phyloP scores from a whole-genome alignment of 2,888 invertebrate species.

The Elegia similella region DNA sequence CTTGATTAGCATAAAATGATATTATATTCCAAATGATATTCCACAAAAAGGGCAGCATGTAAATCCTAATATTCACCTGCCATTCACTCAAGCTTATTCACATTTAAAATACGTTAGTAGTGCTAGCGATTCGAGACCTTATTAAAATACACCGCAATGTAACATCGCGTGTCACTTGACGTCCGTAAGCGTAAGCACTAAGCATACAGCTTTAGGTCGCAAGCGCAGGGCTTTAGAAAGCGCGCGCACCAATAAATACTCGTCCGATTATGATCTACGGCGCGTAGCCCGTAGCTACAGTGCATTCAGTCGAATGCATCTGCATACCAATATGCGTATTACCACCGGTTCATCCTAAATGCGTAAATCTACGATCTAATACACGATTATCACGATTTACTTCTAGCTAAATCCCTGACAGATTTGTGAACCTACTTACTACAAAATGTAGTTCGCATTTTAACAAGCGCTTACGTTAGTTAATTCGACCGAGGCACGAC shows the following conservation, averaged over 20 bases:
- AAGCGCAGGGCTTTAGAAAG: slow-evolving; percentile 62
- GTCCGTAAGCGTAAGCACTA: slow-evolving; percentile 47
- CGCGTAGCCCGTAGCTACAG: slow-evolving; percentile 76
- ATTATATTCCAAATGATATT: slow-evolving; percentile 24
- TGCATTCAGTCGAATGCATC: slow-evolving; percentile 38
- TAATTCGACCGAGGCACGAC: slow-evolving; percentile 39
- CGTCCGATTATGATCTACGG: slow-evolving; percentile 79
- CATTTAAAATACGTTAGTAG: slow-evolving; percentile 37
- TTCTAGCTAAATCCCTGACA: slow-evolving; percentile 12
- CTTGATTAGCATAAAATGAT: slow-evolving; percentile 33
- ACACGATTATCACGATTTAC: slow-evolving; percentile 20
- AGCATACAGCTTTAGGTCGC: slow-evolving; percentile 47
- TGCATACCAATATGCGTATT: slow-evolving; percentile 22
- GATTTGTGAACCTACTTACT: slow-evolving; percentile 19
- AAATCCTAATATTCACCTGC: slow-evolving; percentile 51
- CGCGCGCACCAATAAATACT: slow-evolving; percentile 74
- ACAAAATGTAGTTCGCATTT: slow-evolving; percentile 16
- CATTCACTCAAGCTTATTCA: slow-evolving; percentile 37
- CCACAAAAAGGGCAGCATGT: slow-evolving; percentile 33
- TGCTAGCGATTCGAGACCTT: slow-evolving; percentile 42
- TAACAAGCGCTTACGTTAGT: slow-evolving; percentile 20
- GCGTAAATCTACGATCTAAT: slow-evolving; percentile 28
- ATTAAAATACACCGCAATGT: slow-evolving; percentile 41
- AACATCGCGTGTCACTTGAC: slow-evolving; percentile 63
- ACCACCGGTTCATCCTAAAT: slow-evolving; percentile 26